phyloP scores from a whole-genome alignment of 2,888 invertebrate genomes.

The Desoria tigrina region DNA sequence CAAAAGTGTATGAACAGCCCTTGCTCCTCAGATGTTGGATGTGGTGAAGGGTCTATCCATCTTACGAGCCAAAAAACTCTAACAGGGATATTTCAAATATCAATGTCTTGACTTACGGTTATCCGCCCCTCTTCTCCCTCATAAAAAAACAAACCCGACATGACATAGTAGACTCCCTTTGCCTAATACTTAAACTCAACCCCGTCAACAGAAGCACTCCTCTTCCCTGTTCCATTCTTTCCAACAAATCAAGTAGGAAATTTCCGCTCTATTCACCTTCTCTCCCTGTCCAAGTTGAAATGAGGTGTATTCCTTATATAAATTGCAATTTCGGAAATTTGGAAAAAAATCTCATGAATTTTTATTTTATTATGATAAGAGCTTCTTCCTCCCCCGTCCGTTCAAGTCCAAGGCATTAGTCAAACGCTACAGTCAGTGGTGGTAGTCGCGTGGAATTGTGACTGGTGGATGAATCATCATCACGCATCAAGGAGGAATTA shows the following conservation, averaged over 20 bases:
- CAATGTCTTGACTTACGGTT: not conserved
- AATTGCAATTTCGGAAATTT: no score
- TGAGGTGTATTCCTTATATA: no score
- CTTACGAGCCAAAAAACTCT: not conserved
- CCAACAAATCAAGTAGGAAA: constrained; percentile 4
- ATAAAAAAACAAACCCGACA: not conserved
- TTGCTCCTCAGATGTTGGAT: not conserved
- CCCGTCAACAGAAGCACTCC: constrained; percentile 6
- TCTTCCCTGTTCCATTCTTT: constrained; percentile 1
- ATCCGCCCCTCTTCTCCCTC: constrained; percentile 2
- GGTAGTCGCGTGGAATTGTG: not conserved
- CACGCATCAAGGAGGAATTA: constrained; percentile 2
- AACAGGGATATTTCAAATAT: not conserved
- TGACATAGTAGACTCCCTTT: not conserved
- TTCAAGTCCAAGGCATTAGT: not conserved
- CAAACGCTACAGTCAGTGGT: not conserved
- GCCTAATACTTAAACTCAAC: not conserved
- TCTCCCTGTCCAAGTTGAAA: not conserved
- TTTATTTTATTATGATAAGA: constrained; percentile 5
- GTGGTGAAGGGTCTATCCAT: constrained; percentile 10
- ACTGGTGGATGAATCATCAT: constrained; percentile 1
- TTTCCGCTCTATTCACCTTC: not conserved
- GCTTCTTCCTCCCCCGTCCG: not conserved
- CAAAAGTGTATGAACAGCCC: no score
- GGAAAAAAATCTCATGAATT: no score